Percentiles rank a stretch among this genome's conserved stretches.
Evolutionary conservation across 2,888 invertebrate genomes (phyloP).

Genomic region (Cenopis cana): DNA sequence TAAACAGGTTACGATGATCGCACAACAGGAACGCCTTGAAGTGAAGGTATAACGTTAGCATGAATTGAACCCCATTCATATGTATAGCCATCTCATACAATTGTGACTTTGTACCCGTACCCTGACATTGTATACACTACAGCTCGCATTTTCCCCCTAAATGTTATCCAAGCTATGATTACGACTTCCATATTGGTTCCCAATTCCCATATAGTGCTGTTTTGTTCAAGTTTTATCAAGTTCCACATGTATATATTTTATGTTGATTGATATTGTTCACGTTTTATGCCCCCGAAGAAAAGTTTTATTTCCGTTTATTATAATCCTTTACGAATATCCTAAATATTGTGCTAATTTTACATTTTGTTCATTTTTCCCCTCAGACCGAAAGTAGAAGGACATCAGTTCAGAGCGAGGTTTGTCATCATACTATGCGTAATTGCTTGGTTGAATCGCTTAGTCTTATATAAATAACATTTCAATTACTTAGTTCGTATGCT

Average conservation of each 20-base stretch:
- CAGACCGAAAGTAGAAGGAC: slow-evolving; percentile 78
- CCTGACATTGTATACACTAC: slow-evolving; percentile 14
- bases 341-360: slow-evolving; percentile 56
- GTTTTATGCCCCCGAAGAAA: neutral
- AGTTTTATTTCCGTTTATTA: neutral
- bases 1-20: slow-evolving; percentile 71
- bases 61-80: slow-evolving; percentile 37
- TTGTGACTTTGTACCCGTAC: neutral
- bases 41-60: slow-evolving; percentile 69
- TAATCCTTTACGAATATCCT: slow-evolving; percentile 13
- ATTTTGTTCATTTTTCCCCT: slow-evolving; percentile 50
- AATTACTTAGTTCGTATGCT: no score
- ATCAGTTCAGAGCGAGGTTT: slow-evolving; percentile 73
- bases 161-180: neutral
- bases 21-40: slow-evolving; percentile 69
- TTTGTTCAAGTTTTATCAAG: neutral
- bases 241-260: slow-evolving; percentile 13
- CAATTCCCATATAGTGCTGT: slow-evolving; percentile 1
- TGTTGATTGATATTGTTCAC: neutral
- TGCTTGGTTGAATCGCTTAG: slow-evolving; percentile 7
- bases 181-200: neutral
- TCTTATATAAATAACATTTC: no score
- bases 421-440: slow-evolving; percentile 47
- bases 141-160: neutral
- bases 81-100: slow-evolving; percentile 4